Evolutionary conservation across 2,888 invertebrate genomes (phyloP), one percentile per base, ranked within the genome.

Genomic region (Caenorhabditis sulstoni): DNA sequence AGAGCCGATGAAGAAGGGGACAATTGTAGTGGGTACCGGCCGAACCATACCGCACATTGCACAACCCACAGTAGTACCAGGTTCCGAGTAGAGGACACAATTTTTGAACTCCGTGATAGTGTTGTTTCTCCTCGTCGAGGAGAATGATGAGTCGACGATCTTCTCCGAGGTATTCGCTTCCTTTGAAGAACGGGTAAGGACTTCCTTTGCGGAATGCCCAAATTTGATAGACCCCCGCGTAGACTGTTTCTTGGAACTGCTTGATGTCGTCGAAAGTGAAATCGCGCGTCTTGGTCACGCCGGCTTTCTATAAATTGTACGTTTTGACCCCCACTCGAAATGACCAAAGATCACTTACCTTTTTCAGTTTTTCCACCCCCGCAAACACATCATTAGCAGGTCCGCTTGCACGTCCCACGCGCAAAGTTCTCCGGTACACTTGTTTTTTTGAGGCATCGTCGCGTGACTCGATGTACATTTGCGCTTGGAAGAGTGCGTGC

Each of bases 61-160:
- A 52, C 12, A 52, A 23, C 1, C 12, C 16, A 22, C 50, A 52
- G 23, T 58, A 58, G 44, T 44, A 58, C 8, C 44, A 12, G 3
- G 58, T 58, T 14, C 22, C 20, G 14, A 58, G 20, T 1, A 58
- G 23, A 8, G 58, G 44, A 23, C 44, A 44, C 1, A 58, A 12
- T 1, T 44, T 58, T 44, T 41, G 12, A 12, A 58, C 58, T 1
- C 58, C 58, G 5, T 23, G 23, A n/a, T 44, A 58, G n/a, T 58
- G 44, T 29, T 29, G 29, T 7, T 29, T 29, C 1, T 41, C 58
- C 18, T 58, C 58, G 4, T 14, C 44, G 12, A 58, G 41, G n/a
- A 44, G 44, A 9, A 58, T 9, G 2, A 23, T n/a, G 20, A 58
- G 23, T 12, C 20, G 22, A 5, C 20, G 39, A 4, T 23, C 23